Evolutionary conservation across 2,888 invertebrate genomes (phyloP).

Genomic region (Torymus auratus): DNA sequence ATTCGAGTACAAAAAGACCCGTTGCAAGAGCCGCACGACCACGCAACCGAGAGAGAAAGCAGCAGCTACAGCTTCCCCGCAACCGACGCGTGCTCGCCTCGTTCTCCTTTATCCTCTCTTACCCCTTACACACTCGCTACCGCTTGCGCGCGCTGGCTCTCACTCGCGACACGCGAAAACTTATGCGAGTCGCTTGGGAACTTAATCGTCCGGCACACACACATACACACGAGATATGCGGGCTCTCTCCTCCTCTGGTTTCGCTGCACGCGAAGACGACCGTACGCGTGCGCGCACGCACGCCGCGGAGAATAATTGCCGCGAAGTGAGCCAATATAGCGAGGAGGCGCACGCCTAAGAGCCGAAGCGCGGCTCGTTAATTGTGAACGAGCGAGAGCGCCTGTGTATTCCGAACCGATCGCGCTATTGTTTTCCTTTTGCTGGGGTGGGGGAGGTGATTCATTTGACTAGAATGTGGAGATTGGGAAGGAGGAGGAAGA

Average conservation of each 20-base stretch:
- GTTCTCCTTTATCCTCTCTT: not conserved
- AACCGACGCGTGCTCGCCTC: constrained; percentile 1
- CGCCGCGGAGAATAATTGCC: constrained; percentile 24
- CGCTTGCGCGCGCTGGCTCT: not conserved
- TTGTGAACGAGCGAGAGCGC: no score
- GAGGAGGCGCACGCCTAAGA: not conserved
- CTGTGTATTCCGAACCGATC: no score
- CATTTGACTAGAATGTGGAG: no score
- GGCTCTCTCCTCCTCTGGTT: constrained; percentile 50
- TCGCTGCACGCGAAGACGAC: constrained; percentile 12
- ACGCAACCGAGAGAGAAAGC: no score
- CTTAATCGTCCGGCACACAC: constrained; percentile 66
- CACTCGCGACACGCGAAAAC: constrained; percentile 26
- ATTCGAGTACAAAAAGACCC: no score
- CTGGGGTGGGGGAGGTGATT: no score
- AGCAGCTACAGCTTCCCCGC: no score
- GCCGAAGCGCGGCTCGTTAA: no score
- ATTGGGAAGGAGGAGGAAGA: no score
- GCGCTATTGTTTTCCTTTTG: no score
- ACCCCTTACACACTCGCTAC: not conserved
- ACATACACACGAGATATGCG: constrained; percentile 63
- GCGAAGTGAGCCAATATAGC: not conserved
- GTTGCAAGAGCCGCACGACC: no score
- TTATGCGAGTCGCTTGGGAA: constrained; percentile 60
- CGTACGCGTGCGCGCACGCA: constrained; percentile 18